Percentiles rank a stretch among this genome's conserved stretches.
Evolutionary conservation across 1,140 invertebrate genomes (phyloP).

Genomic region (Eriosoma lanigerum): DNA sequence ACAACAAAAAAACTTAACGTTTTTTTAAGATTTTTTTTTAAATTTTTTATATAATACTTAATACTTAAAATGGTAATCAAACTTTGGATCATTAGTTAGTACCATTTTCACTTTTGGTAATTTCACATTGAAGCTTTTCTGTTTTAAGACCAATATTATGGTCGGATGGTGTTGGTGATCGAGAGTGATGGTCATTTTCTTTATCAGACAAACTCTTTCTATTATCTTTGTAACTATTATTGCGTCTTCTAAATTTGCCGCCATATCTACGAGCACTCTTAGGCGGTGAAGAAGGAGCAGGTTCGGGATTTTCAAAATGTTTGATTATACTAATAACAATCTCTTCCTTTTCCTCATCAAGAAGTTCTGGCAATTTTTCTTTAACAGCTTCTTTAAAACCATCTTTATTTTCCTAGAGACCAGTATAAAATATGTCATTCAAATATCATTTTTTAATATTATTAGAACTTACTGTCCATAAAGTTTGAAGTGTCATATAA

Average conservation of each 20-base stretch:
- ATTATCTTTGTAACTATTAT: conserved; percentile 14
- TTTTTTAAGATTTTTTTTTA: conserved; percentile 20
- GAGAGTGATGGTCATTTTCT: conserved; percentile 5
- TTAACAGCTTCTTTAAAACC: conserved; percentile 50
- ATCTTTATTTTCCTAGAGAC: conserved; percentile 35
- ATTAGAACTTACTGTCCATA: conserved; percentile 49
- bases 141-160: not conserved
- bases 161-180: not conserved
- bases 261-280: conserved; percentile 19
- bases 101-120: conserved; percentile 46
- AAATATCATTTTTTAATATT: not conserved
- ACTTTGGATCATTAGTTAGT: conserved; percentile 33
- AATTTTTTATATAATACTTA: conserved; percentile 41
- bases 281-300: not conserved
- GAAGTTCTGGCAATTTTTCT: conserved; percentile 40
- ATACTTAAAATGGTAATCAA: conserved; percentile 47
- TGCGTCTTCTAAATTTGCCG: not conserved
- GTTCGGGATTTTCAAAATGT: conserved; percentile 52
- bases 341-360: conserved; percentile 47
- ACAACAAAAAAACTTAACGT: conserved; percentile 50
- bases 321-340: conserved; percentile 42
- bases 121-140: conserved; percentile 3
- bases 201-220: conserved; percentile 31
- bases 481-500: conserved; percentile 48
- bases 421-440: not conserved